These are phyloP conservation scores for Lanistes nyassanus DNA, from an alignment of 1,140 invertebrate species.

Conservation along the genomic window DNA sequence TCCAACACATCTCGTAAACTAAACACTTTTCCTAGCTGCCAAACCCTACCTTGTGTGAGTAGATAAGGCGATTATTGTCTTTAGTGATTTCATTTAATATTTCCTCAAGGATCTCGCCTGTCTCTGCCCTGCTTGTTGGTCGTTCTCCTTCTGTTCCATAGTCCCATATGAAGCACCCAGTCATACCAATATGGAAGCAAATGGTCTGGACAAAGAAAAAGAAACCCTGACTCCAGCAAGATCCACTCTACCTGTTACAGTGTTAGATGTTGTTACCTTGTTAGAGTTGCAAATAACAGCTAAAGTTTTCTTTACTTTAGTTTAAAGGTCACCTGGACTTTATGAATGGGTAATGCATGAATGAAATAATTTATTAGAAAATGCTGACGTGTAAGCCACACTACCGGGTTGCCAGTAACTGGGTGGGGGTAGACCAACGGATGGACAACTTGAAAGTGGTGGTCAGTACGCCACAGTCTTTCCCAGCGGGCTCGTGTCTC, in stretches of 20 bases:
- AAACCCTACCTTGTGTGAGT: constrained; percentile 66
- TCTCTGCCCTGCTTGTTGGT: constrained; percentile 59
- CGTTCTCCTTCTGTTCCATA: constrained; percentile 58
- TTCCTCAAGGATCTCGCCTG: constrained; percentile 60
- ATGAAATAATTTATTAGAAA: too few species aligned
- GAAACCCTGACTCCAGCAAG: too few species aligned
- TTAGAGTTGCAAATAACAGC: too few species aligned
- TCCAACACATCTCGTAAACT: too few species aligned
- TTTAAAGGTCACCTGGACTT: too few species aligned
- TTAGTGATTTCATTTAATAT: constrained; percentile 69
- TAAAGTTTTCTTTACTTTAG: too few species aligned
- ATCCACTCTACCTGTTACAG: not conserved
- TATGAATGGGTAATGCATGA: too few species aligned
- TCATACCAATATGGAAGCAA: constrained; percentile 70
- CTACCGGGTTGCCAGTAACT: constrained; percentile 43
- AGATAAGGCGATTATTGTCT: constrained; percentile 64
- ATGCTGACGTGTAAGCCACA: not conserved
- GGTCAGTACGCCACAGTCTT: constrained; percentile 67
- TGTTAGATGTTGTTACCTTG: too few species aligned
- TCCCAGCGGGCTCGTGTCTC: constrained; percentile 64
- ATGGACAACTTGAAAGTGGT: constrained; percentile 63
- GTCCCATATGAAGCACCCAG: constrained; percentile 66
- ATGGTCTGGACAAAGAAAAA: constrained; percentile 61
- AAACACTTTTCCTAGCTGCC: too few species aligned
- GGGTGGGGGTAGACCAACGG: constrained; percentile 67